Evolutionary conservation across 2,888 invertebrate genomes (phyloP).

Genomic region (Cryptocephalus moraei): DNA sequence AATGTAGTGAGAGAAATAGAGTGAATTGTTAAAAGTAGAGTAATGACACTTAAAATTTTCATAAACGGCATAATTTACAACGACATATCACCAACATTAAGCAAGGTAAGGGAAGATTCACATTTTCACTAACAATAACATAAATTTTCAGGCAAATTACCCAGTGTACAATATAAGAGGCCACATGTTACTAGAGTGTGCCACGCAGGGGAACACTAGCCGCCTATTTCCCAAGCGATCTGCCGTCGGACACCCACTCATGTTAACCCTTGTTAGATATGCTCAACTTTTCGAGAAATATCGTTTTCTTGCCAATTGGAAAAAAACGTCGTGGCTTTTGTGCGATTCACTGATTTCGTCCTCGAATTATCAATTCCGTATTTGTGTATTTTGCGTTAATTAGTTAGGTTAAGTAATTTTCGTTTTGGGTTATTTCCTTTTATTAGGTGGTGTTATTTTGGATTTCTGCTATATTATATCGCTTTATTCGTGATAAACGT

Average conservation of each 20-base stretch:
- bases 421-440: too few species aligned
- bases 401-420: too few species aligned
- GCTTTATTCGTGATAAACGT: too few species aligned
- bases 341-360: too few species aligned
- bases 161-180: constrained; percentile 20
- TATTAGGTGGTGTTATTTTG: too few species aligned
- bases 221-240: constrained; percentile 16
- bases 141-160: constrained; percentile 32
- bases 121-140: constrained; percentile 29
- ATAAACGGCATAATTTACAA: not conserved
- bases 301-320: constrained; percentile 1
- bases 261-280: constrained; percentile 13
- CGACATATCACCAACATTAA: constrained; percentile 3
- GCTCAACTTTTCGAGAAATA: constrained; percentile 14
- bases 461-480: too few species aligned
- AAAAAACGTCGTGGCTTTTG: not conserved
- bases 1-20: not conserved
- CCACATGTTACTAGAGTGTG: constrained; percentile 19
- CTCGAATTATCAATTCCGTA: too few species aligned
- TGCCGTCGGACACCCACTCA: constrained; percentile 14
- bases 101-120: constrained; percentile 16
- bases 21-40: not conserved
- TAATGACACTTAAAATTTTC: too few species aligned
- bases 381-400: too few species aligned
- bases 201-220: constrained; percentile 23